Evolutionary conservation across 2,888 invertebrate species (phyloP).

Genomic region (Celastrina argiolus): DNA sequence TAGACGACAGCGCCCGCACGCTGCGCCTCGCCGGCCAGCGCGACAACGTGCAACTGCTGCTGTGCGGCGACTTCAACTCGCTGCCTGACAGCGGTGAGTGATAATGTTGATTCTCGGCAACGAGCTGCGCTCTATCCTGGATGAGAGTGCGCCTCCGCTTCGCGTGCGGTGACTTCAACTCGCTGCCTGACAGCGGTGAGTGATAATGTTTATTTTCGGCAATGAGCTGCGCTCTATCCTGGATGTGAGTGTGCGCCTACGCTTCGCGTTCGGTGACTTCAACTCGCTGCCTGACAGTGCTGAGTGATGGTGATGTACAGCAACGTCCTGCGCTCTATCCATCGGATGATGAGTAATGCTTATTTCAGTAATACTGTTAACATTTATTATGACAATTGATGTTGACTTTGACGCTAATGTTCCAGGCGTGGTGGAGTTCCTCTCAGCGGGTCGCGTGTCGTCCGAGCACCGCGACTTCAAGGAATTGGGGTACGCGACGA

Average conservation of each 20-base stretch:
- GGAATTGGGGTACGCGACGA: slow-evolving; percentile 93
- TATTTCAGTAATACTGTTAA: neutral
- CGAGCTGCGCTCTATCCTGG: slow-evolving; percentile 91
- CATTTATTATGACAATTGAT: neutral
- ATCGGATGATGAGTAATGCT: neutral
- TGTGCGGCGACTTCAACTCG: slow-evolving; percentile 99
- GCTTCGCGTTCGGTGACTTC: slow-evolving; percentile 95
- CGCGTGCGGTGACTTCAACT: slow-evolving; percentile 98
- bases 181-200: slow-evolving; percentile 95
- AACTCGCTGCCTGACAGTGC: slow-evolving; percentile 98
- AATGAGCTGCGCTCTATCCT: slow-evolving; percentile 93
- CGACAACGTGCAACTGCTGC: slow-evolving; percentile 91
- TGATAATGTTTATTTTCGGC: slow-evolving; percentile 59
- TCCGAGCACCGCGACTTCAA: slow-evolving; percentile 98
- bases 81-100: slow-evolving; percentile 93
- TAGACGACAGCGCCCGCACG: slow-evolving; percentile 90
- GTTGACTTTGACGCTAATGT: neutral
- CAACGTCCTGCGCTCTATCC: slow-evolving; percentile 92
- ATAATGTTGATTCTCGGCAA: slow-evolving; percentile 76
- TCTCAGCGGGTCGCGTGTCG: slow-evolving; percentile 92
- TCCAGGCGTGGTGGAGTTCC: slow-evolving; percentile 95
- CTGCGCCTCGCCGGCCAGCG: slow-evolving; percentile 85
- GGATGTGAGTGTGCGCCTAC: slow-evolving; percentile 91
- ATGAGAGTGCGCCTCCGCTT: slow-evolving; percentile 89
- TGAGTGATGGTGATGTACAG: slow-evolving; percentile 64